These are phyloP conservation scores for Oreonectes daqikongensis DNA, from an alignment of 2,797 vertebrate species.

Conservation along the genomic window DNA sequence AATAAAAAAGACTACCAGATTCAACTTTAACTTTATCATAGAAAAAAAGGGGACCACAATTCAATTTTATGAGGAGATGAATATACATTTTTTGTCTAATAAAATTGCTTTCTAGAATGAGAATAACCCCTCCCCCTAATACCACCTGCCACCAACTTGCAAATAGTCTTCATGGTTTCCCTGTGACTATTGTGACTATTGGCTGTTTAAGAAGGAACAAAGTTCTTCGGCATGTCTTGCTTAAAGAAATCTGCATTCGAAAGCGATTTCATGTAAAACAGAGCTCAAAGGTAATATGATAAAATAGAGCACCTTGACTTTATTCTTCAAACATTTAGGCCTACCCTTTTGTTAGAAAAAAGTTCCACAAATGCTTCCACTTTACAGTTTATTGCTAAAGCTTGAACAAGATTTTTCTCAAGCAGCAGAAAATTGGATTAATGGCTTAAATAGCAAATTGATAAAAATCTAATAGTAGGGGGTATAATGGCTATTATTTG, in stretches of 20 bases:
- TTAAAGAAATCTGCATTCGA: not conserved
- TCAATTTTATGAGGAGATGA: not conserved
- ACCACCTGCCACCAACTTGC: not conserved
- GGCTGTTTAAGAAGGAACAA: not conserved
- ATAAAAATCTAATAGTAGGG: slow-evolving; percentile 18
- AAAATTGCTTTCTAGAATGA: not conserved
- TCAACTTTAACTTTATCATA: not conserved
- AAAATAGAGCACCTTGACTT: not conserved
- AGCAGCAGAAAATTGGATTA: not conserved
- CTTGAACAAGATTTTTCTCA: not conserved
- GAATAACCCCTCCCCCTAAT: not conserved
- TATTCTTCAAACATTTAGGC: not conserved
- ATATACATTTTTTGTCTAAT: not conserved
- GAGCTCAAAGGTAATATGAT: too few relatives aligned
- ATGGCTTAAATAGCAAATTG: not conserved
- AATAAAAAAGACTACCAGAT: too few relatives aligned
- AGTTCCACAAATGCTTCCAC: not conserved
- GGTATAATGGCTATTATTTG: slow-evolving; percentile 33
- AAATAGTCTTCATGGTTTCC: not conserved
- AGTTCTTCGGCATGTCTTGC: not conserved
- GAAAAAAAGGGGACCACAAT: too few relatives aligned
- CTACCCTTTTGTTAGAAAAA: too few relatives aligned
- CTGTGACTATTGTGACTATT: not conserved
- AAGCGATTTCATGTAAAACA: not conserved
- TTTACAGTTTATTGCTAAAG: not conserved